These are phyloP conservation scores for Pseudomyrmex sp. DNA, from an alignment of 1,140 invertebrate genomes.

Conservation along the genomic window DNA sequence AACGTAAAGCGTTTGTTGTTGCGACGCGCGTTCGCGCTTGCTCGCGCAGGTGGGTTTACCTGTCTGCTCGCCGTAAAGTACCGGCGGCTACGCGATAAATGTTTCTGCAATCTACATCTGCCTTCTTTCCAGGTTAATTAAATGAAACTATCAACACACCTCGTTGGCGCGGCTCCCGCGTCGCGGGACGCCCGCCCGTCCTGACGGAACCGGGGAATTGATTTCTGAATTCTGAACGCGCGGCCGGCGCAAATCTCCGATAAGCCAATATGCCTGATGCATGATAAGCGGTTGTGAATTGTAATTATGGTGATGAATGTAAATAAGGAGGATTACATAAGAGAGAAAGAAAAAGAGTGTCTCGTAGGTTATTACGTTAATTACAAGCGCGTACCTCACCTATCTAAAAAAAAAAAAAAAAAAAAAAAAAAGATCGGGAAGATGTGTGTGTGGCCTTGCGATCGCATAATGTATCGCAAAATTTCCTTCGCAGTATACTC, in stretches of 20 bases:
- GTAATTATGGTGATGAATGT: constrained; percentile 8
- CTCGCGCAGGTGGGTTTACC: constrained; percentile 52
- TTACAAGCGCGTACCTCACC: neutral
- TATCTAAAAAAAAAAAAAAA: neutral
- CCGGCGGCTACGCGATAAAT: constrained; percentile 30
- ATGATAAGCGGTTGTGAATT: neutral
- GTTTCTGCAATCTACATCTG: constrained; percentile 60
- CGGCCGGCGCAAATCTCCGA: too few relatives aligned
- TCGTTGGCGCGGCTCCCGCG: neutral
- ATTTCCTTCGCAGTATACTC: neutral
- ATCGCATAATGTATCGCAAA: neutral
- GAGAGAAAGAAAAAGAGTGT: too few relatives aligned
- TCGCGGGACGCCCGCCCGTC: neutral
- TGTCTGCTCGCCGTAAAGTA: constrained; percentile 34
- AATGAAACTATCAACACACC: constrained; percentile 55
- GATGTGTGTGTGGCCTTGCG: too few relatives aligned
- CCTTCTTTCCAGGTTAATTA: constrained; percentile 59
- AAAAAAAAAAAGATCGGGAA: neutral
- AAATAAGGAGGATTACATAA: neutral
- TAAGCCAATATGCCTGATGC: neutral
- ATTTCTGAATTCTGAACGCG: constrained; percentile 35
- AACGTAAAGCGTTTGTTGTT: constrained; percentile 55
- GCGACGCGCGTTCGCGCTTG: neutral
- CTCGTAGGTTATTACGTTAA: neutral
- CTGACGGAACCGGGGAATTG: constrained; percentile 13